Percentiles rank a stretch among this genome's conserved stretches.
Evolutionary conservation across 1,140 invertebrate species (phyloP).

Genomic region (Diachasma alloeum): DNA sequence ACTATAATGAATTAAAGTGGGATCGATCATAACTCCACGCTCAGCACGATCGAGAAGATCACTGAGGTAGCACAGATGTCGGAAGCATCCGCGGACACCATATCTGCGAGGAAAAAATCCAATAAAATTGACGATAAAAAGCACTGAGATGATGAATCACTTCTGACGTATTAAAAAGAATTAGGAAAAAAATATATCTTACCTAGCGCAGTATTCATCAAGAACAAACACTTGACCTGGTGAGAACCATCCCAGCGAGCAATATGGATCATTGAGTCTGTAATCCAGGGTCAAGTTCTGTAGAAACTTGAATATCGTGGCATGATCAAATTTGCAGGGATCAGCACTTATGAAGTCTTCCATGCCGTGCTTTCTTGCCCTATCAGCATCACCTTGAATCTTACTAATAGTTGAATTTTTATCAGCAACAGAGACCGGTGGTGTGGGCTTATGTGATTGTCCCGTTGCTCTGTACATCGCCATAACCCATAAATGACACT

Average conservation of each 20-base stretch:
- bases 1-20: constrained; percentile 97
- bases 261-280: constrained; percentile 95
- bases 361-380: constrained; percentile 97
- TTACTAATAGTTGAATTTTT: constrained; percentile 88
- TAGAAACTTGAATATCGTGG: constrained; percentile 87
- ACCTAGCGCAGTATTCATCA: constrained; percentile 96
- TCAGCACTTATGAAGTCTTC: constrained; percentile 99
- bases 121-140: not conserved
- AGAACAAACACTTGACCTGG: constrained; percentile 98
- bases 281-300: constrained; percentile 95
- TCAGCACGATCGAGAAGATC: constrained; percentile 96
- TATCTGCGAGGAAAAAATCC: constrained; percentile 69
- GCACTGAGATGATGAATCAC: not conserved
- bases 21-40: constrained; percentile 95
- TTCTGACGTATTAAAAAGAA: not conserved
- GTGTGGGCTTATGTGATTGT: constrained; percentile 97
- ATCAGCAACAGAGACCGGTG: constrained; percentile 84
- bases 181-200: constrained; percentile 16
- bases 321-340: constrained; percentile 96
- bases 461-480: constrained; percentile 98
- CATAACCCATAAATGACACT: constrained; percentile 98
- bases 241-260: constrained; percentile 99
- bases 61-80: constrained; percentile 95
- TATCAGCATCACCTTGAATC: constrained; percentile 93
- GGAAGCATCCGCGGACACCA: constrained; percentile 95